These are phyloP conservation scores for Boulengeromyrus knoepffleri DNA, from an alignment of 2,113 vertebrate species.

Conservation along the genomic window DNA sequence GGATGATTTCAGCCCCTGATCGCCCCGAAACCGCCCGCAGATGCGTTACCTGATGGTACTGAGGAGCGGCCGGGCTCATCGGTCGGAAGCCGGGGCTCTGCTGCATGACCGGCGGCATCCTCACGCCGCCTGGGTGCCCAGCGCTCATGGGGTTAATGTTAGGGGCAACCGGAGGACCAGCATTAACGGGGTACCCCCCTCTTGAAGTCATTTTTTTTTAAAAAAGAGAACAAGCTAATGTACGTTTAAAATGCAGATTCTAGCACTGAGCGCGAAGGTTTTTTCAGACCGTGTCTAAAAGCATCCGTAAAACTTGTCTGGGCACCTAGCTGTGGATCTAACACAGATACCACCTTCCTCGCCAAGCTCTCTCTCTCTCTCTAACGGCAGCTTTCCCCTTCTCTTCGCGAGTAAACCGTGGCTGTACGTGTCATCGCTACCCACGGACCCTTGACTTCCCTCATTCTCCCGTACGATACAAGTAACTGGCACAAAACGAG, in stretches of 20 bases:
- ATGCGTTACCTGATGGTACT: conserved; percentile 53
- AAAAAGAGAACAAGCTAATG: conserved; percentile 33
- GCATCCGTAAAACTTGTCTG: background rate
- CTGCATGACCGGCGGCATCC: conserved; percentile 52
- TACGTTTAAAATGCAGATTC: conserved; percentile 12
- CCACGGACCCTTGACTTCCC: conserved; percentile 12
- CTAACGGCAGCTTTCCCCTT: background rate
- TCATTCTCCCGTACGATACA: background rate
- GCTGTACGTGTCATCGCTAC: conserved; percentile 31
- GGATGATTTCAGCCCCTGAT: background rate
- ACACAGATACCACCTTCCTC: background rate
- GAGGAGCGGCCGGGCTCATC: conserved; percentile 43
- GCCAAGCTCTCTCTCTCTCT: background rate
- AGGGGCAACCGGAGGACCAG: conserved; percentile 49
- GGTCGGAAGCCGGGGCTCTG: conserved; percentile 52
- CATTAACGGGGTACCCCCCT: conserved; percentile 44
- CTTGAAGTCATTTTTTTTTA: conserved; percentile 47
- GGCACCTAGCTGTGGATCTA: background rate
- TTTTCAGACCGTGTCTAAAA: background rate
- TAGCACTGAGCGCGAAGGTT: background rate
- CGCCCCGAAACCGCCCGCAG: background rate
- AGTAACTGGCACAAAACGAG: conserved; percentile 28
- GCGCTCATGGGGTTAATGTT: conserved; percentile 50
- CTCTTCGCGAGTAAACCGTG: conserved; percentile 16
- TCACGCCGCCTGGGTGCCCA: conserved; percentile 46